A percentile compares a stretch with the other conserved stretches of the same genome.
Conservation (phyloP, 1,140 invertebrate species). For the Brachionus koreanus region DNA sequence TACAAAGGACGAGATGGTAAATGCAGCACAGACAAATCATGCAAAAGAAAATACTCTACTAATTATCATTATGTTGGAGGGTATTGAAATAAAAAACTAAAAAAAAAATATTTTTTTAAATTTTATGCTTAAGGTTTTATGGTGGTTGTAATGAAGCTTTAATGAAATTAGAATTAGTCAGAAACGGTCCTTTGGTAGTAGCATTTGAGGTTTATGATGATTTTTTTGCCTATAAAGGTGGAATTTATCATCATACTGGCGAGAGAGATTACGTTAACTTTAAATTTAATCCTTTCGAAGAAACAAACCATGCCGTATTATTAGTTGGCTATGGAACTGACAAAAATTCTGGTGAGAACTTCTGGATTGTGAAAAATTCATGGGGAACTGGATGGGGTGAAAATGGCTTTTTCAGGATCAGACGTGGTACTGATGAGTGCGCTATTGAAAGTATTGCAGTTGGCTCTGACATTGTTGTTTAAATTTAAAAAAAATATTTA, state of each 20-base stretch:
- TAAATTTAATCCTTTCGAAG: constrained; percentile 46
- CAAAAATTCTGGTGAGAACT: constrained; percentile 48
- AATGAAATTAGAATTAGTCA: constrained; percentile 60
- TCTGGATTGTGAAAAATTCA: constrained; percentile 59
- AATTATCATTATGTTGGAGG: constrained; percentile 61
- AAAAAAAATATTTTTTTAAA: background rate
- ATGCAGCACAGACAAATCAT: constrained; percentile 50
- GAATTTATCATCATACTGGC: constrained; percentile 46
- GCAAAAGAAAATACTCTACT: constrained; percentile 58
- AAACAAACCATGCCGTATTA: constrained; percentile 57
- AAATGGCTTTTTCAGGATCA: constrained; percentile 77
- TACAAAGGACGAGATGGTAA: constrained; percentile 56
- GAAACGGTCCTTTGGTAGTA: constrained; percentile 62
- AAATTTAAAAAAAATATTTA: constrained; percentile 6
- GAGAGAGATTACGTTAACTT: constrained; percentile 17
- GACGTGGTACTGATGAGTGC: constrained; percentile 78
- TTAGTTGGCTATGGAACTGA: constrained; percentile 56
- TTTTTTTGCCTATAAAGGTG: constrained; percentile 45
- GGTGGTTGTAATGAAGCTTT: constrained; percentile 58
- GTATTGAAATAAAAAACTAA: constrained; percentile 53
- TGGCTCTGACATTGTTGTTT: constrained; percentile 41
- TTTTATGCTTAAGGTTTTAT: constrained; percentile 16
- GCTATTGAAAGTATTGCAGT: constrained; percentile 69
- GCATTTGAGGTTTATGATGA: constrained; percentile 60
- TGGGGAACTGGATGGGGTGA: constrained; percentile 61